Evolutionary conservation across 1,140 invertebrate species (phyloP).

Genomic region (Drosophila quadrilineata): DNA sequence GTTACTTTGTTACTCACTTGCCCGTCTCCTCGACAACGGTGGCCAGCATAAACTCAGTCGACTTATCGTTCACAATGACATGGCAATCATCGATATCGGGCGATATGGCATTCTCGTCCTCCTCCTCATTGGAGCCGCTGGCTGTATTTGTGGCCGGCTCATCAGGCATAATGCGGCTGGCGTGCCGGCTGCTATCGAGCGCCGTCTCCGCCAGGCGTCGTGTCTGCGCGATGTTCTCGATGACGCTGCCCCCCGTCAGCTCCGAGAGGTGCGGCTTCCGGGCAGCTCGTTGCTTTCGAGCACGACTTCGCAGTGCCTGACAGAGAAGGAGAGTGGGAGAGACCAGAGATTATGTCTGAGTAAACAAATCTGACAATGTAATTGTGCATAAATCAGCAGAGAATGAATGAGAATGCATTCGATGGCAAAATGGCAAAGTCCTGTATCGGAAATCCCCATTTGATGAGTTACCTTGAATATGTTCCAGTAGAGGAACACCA

Average conservation of each 20-base stretch:
- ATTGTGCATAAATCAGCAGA: conserved; percentile 53
- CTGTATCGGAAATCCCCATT: conserved; percentile 28
- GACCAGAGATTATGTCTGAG: conserved; percentile 38
- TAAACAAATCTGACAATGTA: conserved; percentile 39
- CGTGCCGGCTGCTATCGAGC: conserved; percentile 85
- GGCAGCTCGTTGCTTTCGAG: conserved; percentile 89
- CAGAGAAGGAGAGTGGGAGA: not conserved
- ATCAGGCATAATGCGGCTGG: conserved; percentile 83
- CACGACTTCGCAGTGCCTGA: conserved; percentile 88
- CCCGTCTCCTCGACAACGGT: conserved; percentile 91
- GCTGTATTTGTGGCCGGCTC: conserved; percentile 94
- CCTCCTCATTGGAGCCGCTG: conserved; percentile 93
- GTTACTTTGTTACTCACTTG: conserved; percentile 82
- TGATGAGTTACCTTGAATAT: conserved; percentile 92
- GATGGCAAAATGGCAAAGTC: not conserved
- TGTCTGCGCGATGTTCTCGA: conserved; percentile 93
- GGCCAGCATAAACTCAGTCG: conserved; percentile 92
- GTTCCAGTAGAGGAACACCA: conserved; percentile 99
- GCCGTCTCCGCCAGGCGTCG: conserved; percentile 90
- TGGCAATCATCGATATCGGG: conserved; percentile 87
- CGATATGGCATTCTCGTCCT: conserved; percentile 86
- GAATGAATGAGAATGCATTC: not conserved
- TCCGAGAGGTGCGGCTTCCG: conserved; percentile 87
- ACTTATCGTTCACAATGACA: conserved; percentile 94
- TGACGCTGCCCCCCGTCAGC: conserved; percentile 90